phyloP scores from a whole-genome alignment of 1,140 invertebrate genomes.

The Drosophila sulfurigaster region DNA sequence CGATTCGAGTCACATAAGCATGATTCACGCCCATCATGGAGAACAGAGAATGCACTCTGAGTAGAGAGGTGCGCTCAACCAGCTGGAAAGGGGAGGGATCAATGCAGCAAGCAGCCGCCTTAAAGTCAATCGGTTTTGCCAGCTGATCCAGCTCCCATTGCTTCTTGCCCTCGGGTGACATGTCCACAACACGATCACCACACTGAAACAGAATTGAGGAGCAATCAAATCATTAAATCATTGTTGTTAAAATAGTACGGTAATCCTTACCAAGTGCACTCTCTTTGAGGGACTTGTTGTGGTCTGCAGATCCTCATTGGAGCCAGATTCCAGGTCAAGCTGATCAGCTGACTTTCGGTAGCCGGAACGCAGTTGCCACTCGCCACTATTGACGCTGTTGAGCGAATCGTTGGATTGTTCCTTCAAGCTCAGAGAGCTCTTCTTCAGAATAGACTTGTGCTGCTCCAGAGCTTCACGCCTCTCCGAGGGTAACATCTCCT shows the following conservation, averaged over 20 bases:
- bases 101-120: slow-evolving; percentile 88
- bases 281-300: slow-evolving; percentile 89
- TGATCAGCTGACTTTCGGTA: slow-evolving; percentile 93
- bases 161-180: slow-evolving; percentile 96
- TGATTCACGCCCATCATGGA: slow-evolving; percentile 98
- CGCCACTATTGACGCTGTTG: slow-evolving; percentile 92
- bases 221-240: background rate
- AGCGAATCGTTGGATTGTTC: slow-evolving; percentile 86
- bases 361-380: slow-evolving; percentile 90
- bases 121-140: slow-evolving; percentile 93
- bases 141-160: slow-evolving; percentile 97
- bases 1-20: slow-evolving; percentile 98
- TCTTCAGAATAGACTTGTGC: slow-evolving; percentile 95
- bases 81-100: slow-evolving; percentile 99
- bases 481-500: slow-evolving; percentile 72
- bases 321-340: slow-evolving; percentile 87
- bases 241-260: background rate
- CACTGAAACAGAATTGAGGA: slow-evolving; percentile 86
- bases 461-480: slow-evolving; percentile 79
- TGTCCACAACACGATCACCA: slow-evolving; percentile 95
- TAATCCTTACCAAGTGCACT: slow-evolving; percentile 86
- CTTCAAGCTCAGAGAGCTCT: slow-evolving; percentile 88
- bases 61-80: slow-evolving; percentile 96
- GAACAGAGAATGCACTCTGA: slow-evolving; percentile 99
- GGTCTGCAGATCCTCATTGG: slow-evolving; percentile 49